Conservation (phyloP, 2,888 invertebrate species). For the Sinelater perroti region DNA sequence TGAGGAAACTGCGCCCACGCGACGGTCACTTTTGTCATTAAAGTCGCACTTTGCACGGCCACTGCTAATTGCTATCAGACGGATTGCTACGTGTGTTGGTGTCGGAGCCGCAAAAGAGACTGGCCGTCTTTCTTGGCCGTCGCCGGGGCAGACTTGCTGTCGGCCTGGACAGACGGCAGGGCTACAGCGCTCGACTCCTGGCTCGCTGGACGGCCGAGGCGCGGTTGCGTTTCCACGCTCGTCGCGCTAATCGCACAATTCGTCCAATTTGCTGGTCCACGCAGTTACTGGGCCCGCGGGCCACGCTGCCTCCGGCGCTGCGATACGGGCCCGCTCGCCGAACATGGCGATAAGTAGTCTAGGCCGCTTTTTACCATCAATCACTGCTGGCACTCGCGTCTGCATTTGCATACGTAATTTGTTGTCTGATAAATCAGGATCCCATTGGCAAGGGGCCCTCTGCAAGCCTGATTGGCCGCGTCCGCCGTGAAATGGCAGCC, state of each 20-base stretch:
- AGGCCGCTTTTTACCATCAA: constrained; percentile 48
- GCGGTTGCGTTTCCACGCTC: constrained; percentile 35
- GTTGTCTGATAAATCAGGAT: constrained; percentile 44
- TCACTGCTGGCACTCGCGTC: constrained; percentile 38
- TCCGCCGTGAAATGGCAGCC: constrained; percentile 45
- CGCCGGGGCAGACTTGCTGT: constrained; percentile 51
- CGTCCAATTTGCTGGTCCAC: constrained; percentile 35
- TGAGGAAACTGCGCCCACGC: constrained; percentile 57
- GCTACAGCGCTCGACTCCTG: constrained; percentile 46
- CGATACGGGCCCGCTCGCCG: constrained; percentile 32
- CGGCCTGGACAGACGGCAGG: constrained; percentile 47
- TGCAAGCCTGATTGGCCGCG: constrained; percentile 43
- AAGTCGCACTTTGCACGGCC: constrained; percentile 48
- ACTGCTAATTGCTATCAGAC: constrained; percentile 42
- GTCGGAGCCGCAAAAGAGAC: constrained; percentile 40
- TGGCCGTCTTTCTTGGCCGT: constrained; percentile 46
- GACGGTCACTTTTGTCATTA: constrained; percentile 50
- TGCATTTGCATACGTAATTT: constrained; percentile 46
- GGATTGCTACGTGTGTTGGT: constrained; percentile 40
- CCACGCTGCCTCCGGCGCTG: constrained; percentile 39
- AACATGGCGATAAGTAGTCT: constrained; percentile 48
- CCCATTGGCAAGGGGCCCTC: constrained; percentile 46
- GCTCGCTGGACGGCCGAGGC: constrained; percentile 36
- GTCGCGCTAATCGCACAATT: constrained; percentile 36
- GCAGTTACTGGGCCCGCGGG: constrained; percentile 29